phyloP scores from a whole-genome alignment of 1,140 invertebrate genomes.

The Tetraneura akinire region DNA sequence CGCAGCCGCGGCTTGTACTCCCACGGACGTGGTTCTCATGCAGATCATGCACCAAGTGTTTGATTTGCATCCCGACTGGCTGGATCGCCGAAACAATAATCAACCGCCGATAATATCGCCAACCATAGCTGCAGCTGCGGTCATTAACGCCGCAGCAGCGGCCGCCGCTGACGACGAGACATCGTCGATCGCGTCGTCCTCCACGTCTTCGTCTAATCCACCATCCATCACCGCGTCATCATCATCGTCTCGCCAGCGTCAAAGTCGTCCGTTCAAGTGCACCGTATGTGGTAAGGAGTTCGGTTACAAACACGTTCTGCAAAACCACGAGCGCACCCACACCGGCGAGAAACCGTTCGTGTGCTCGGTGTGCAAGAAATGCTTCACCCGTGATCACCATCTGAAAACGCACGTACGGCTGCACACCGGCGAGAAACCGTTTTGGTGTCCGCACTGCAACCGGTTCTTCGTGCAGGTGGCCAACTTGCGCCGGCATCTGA shows the following conservation, averaged over 20 bases:
- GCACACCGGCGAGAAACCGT: slow-evolving; percentile 92
- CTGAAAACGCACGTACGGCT: slow-evolving; percentile 90
- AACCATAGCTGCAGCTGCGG: not conserved
- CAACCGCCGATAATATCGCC: not conserved
- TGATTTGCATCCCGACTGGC: slow-evolving; percentile 22
- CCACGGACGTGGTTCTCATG: slow-evolving; percentile 11
- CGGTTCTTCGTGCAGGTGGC: slow-evolving; percentile 91
- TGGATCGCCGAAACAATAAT: slow-evolving; percentile 4
- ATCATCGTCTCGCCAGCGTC: slow-evolving; percentile 58
- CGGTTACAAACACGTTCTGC: slow-evolving; percentile 91
- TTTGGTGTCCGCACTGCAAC: slow-evolving; percentile 87
- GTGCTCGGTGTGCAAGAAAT: slow-evolving; percentile 89
- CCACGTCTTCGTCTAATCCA: slow-evolving; percentile 51
- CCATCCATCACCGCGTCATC: slow-evolving; percentile 31
- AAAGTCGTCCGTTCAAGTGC: slow-evolving; percentile 85
- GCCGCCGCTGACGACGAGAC: slow-evolving; percentile 48
- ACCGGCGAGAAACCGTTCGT: slow-evolving; percentile 96
- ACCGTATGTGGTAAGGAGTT: slow-evolving; percentile 83
- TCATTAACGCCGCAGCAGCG: not conserved
- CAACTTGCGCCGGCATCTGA: slow-evolving; percentile 87
- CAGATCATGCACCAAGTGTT: slow-evolving; percentile 43
- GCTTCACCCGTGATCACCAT: slow-evolving; percentile 95
- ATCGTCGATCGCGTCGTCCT: slow-evolving; percentile 52
- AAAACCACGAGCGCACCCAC: slow-evolving; percentile 95
- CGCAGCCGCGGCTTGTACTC: not conserved